These are phyloP conservation scores for Halocynthia aurantium DNA, from an alignment of 23 tunicate species.

Conservation along the genomic window DNA sequence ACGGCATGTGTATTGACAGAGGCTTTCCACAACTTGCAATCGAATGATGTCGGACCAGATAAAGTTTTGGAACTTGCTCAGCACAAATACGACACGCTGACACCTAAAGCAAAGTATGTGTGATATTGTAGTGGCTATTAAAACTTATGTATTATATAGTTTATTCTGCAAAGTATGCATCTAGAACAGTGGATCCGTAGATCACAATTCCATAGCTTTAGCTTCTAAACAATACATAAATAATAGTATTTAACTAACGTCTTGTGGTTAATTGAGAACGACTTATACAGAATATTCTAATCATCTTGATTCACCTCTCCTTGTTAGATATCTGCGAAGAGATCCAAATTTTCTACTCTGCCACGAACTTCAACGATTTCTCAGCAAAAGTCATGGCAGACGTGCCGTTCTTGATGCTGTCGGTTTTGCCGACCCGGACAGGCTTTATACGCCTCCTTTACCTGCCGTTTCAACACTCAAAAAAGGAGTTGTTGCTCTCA, in stretches of 20 bases:
- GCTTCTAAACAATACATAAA: too few species aligned
- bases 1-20: conserved; percentile 26
- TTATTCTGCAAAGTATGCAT: too few species aligned
- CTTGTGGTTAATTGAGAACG: too few species aligned
- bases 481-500: conserved; percentile 31
- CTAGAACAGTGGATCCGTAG: too few species aligned
- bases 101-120: conserved; percentile 47
- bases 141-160: too few species aligned
- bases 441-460: neutral
- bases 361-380: conserved; percentile 40
- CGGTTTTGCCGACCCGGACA: conserved; percentile 6
- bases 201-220: too few species aligned
- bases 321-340: conserved; percentile 28
- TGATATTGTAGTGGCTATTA: neutral
- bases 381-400: conserved; percentile 23
- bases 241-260: too few species aligned
- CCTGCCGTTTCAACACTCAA: conserved; percentile 57
- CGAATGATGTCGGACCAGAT: conserved; percentile 8
- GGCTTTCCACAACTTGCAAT: conserved; percentile 11
- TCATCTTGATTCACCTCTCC: neutral
- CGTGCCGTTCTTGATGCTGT: conserved; percentile 24
- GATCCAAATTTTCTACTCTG: conserved; percentile 61
- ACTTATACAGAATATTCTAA: too few species aligned
- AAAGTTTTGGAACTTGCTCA: conserved; percentile 20
- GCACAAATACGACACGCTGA: conserved; percentile 34